phyloP scores from a whole-genome alignment of 2,113 vertebrate genomes.

The Catagonus wagneri region DNA sequence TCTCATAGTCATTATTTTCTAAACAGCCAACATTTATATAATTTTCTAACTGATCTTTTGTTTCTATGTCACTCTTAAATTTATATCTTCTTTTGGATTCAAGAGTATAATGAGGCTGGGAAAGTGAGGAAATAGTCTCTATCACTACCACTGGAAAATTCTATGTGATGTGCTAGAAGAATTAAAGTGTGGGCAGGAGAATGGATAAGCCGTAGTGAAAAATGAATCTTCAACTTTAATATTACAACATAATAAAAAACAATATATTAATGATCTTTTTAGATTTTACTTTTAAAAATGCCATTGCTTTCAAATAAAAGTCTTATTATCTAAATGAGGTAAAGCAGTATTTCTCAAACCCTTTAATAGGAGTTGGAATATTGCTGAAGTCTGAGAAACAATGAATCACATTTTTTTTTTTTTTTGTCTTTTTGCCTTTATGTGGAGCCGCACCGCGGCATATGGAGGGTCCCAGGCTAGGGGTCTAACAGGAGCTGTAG shows the following conservation, averaged over 20 bases:
- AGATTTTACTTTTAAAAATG: background rate
- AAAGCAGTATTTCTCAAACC: background rate
- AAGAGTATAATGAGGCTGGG: background rate
- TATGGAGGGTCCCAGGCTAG: too few species aligned
- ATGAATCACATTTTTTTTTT: background rate
- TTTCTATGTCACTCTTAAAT: background rate
- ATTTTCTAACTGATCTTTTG: background rate
- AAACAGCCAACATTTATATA: background rate
- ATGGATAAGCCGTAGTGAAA: slow-evolving; percentile 2
- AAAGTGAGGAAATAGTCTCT: background rate
- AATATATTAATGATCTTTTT: background rate
- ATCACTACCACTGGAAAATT: background rate
- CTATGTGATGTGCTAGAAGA: background rate
- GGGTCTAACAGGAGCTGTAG: too few species aligned
- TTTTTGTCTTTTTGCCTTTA: too few species aligned
- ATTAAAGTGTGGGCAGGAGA: background rate
- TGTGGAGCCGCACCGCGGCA: too few species aligned
- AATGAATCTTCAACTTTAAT: slow-evolving; percentile 25
- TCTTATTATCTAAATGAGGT: slow-evolving; percentile 6
- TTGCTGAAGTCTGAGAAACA: background rate
- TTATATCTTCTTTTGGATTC: slow-evolving; percentile 7
- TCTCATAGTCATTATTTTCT: slow-evolving; percentile 37
- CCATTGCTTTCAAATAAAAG: background rate
- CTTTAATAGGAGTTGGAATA: background rate
- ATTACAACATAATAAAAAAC: background rate